These are phyloP conservation scores for Amphiprion percula DNA, from an alignment of 2,113 vertebrate genomes.

Conservation along the genomic window DNA sequence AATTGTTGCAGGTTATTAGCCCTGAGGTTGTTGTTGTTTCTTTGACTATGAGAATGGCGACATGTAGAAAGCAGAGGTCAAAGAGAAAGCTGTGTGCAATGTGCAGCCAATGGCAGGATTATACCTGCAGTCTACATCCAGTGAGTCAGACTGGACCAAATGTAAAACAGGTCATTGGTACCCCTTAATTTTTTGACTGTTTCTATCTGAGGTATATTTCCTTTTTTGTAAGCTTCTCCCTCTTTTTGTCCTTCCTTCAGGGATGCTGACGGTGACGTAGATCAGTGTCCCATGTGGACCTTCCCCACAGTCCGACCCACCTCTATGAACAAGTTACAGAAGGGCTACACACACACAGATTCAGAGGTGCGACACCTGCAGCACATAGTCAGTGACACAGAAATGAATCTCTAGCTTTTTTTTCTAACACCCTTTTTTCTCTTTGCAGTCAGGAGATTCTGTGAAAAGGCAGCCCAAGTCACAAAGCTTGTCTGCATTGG, in stretches of 20 bases:
- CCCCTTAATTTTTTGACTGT: too few species aligned
- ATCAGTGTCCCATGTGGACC: constrained; percentile 93
- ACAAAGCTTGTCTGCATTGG: constrained; percentile 93
- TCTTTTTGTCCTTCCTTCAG: constrained; percentile 72
- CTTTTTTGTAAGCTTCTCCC: constrained; percentile 1
- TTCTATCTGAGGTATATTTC: background rate
- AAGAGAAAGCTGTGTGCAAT: too few species aligned
- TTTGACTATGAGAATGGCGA: too few species aligned
- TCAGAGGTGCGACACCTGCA: constrained; percentile 84
- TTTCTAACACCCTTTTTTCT: background rate
- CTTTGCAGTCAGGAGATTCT: constrained; percentile 83
- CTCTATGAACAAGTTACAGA: constrained; percentile 92
- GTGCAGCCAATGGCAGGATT: too few species aligned
- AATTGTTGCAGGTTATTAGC: too few species aligned
- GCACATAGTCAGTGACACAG: background rate
- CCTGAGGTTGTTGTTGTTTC: too few species aligned
- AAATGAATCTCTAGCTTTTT: background rate
- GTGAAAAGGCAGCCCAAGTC: constrained; percentile 95
- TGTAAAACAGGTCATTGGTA: too few species aligned
- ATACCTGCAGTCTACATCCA: too few species aligned
- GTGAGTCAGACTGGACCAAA: too few species aligned
- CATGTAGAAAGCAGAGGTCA: too few species aligned
- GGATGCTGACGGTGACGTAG: constrained; percentile 91
- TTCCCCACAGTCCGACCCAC: constrained; percentile 94
- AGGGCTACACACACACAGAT: constrained; percentile 87